These are phyloP conservation scores for Oryzias curvinotus DNA, from an alignment of 2,113 vertebrate genomes.

Conservation along the genomic window DNA sequence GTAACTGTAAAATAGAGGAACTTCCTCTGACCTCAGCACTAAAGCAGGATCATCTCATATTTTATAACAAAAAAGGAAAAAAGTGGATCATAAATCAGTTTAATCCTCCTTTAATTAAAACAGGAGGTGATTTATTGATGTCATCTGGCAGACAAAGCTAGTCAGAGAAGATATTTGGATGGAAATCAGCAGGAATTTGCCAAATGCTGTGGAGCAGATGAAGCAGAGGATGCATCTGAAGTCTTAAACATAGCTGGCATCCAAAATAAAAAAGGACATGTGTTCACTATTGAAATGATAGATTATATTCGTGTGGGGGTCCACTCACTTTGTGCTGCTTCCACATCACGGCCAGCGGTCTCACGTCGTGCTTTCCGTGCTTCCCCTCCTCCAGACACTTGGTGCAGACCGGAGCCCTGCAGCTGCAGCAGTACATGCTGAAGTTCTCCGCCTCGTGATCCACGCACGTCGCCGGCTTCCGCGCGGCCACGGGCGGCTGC, in stretches of 20 bases:
- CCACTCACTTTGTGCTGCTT: conserved; percentile 96
- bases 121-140: background rate
- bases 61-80: conserved; percentile 35
- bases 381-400: conserved; percentile 91
- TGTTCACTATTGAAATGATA: background rate
- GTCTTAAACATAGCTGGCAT: background rate
- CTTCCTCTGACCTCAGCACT: conserved; percentile 10
- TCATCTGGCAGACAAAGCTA: conserved; percentile 11
- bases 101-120: conserved; percentile 44
- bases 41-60: conserved; percentile 9
- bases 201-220: background rate
- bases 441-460: conserved; percentile 96
- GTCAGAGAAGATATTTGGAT: background rate
- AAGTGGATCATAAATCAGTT: conserved; percentile 47
- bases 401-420: conserved; percentile 86
- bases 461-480: conserved; percentile 84
- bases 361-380: conserved; percentile 90
- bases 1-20: conserved; percentile 4
- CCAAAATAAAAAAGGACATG: background rate
- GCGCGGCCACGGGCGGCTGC: conserved; percentile 61
- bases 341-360: conserved; percentile 89
- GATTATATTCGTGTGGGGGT: background rate
- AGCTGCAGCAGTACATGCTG: conserved; percentile 91
- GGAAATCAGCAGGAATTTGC: background rate
- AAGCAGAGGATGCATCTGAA: background rate